Conservation (phyloP, 2,888 invertebrate genomes). For the Invenusta paracnida region DNA sequence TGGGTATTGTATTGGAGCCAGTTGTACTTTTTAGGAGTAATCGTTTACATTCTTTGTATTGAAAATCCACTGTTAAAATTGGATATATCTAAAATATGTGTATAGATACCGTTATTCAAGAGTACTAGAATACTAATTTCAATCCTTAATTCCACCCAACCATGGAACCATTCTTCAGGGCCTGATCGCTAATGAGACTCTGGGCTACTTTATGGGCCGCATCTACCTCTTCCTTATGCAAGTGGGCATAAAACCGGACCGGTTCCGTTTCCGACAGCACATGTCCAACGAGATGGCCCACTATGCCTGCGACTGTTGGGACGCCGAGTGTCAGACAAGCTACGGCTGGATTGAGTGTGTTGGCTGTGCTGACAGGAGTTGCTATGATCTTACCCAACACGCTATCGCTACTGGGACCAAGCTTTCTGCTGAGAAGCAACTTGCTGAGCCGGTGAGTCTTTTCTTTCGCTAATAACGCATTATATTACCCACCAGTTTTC, state of each 20-base stretch:
- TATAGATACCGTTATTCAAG: too few relatives aligned
- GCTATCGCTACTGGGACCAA: slow-evolving; percentile 83
- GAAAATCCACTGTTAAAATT: too few relatives aligned
- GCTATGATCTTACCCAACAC: slow-evolving; percentile 91
- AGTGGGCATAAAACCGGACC: slow-evolving; percentile 77
- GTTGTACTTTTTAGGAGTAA: too few relatives aligned
- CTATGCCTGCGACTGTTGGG: slow-evolving; percentile 99
- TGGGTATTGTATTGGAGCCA: too few relatives aligned
- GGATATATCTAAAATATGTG: too few relatives aligned
- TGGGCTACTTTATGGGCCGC: slow-evolving; percentile 94
- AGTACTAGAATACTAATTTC: too few relatives aligned
- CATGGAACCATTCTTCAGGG: too few relatives aligned
- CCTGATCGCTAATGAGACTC: slow-evolving; percentile 87
- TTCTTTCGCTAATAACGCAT: too few relatives aligned
- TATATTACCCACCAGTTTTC: too few relatives aligned
- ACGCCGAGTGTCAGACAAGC: slow-evolving; percentile 92
- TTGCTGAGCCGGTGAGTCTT: too few relatives aligned
- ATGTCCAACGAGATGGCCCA: slow-evolving; percentile 99
- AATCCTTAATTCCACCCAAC: too few relatives aligned
- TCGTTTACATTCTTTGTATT: too few relatives aligned
- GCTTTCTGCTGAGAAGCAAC: slow-evolving; percentile 78
- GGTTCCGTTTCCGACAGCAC: slow-evolving; percentile 90
- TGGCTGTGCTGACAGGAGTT: slow-evolving; percentile 95
- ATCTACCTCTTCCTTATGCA: slow-evolving; percentile 81
- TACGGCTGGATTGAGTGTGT: slow-evolving; percentile 88